Conservation (phyloP, 2,113 vertebrate species). For the Microcebus tavaratra region DNA sequence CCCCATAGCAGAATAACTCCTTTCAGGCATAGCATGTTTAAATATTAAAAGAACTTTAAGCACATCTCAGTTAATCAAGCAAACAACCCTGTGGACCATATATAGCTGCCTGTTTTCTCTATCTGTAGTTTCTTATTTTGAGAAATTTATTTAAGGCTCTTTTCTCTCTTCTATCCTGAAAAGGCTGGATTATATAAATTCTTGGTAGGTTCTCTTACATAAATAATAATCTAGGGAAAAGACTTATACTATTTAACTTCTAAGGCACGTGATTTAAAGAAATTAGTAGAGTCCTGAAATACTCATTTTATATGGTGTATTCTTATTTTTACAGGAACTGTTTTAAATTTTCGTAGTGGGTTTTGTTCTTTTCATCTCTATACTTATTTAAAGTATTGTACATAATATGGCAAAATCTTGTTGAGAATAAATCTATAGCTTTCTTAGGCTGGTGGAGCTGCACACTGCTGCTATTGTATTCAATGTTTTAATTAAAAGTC, state of each 20-base stretch:
- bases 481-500: neutral
- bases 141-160: neutral
- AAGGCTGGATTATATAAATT: neutral
- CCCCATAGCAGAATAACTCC: neutral
- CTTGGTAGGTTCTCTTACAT: neutral
- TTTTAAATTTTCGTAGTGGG: neutral
- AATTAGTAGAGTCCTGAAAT: neutral
- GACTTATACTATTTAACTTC: neutral
- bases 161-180: neutral
- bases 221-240: neutral
- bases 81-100: neutral
- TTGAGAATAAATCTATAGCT: neutral
- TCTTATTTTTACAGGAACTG: constrained; percentile 15
- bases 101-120: neutral
- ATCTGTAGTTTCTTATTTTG: neutral
- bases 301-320: neutral
- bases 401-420: neutral
- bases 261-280: neutral
- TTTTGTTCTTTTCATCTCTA: neutral
- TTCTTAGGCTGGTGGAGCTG: neutral
- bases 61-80: neutral
- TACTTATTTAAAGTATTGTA: neutral
- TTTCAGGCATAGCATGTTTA: neutral
- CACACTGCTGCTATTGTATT: neutral
- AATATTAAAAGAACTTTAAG: neutral